phyloP scores from a whole-genome alignment of 2,797 vertebrate species.

The Mormyrops attenuatus region DNA sequence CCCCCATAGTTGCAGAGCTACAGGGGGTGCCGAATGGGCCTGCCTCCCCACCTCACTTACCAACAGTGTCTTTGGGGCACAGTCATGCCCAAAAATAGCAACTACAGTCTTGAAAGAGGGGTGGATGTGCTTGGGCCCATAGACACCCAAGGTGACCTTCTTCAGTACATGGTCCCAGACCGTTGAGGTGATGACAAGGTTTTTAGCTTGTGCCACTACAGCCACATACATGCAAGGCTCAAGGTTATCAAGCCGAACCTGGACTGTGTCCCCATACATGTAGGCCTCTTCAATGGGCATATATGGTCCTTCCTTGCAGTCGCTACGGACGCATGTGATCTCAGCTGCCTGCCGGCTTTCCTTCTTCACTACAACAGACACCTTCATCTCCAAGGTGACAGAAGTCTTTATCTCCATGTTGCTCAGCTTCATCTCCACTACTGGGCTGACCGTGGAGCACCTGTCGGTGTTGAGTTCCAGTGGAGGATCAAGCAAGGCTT shows the following conservation, averaged over 20 bases:
- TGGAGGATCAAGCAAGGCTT: conserved; percentile 83
- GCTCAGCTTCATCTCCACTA: conserved; percentile 89
- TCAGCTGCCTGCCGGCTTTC: conserved; percentile 72
- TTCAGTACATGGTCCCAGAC: conserved; percentile 93
- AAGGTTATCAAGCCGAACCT: conserved; percentile 81
- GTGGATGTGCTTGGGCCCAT: conserved; percentile 92
- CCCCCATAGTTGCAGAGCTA: conserved; percentile 89
- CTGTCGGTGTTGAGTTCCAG: conserved; percentile 87
- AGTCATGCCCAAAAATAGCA: conserved; percentile 87
- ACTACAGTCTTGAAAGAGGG: conserved; percentile 92
- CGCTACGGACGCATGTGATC: conserved; percentile 79
- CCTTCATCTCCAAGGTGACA: conserved; percentile 85
- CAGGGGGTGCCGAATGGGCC: conserved; percentile 64
- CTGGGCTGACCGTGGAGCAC: conserved; percentile 82
- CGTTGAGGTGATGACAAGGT: conserved; percentile 66
- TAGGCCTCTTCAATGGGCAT: conserved; percentile 63
- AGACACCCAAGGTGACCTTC: conserved; percentile 85
- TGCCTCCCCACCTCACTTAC: conserved; percentile 78
- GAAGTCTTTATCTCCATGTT: conserved; percentile 82
- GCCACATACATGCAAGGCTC: conserved; percentile 93
- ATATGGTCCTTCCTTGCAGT: conserved; percentile 88
- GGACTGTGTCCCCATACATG: conserved; percentile 78
- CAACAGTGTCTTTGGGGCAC: conserved; percentile 82
- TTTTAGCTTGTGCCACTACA: conserved; percentile 71
- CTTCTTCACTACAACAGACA: conserved; percentile 77